Evolutionary conservation across 1,140 invertebrate species (phyloP).

Genomic region (Euglossa dilemma): DNA sequence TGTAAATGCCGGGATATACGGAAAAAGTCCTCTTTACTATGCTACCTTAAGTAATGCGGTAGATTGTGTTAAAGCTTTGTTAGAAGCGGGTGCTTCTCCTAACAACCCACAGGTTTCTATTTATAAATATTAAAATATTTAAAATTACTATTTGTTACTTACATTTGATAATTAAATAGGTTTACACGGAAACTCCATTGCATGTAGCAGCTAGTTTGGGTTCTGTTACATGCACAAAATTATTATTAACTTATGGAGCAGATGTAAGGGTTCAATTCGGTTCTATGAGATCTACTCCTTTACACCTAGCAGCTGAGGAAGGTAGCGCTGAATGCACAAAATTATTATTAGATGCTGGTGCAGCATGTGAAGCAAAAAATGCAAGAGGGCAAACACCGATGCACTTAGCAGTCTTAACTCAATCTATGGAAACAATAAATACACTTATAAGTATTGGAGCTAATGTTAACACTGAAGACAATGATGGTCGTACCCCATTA

Average conservation of each 20-base stretch:
- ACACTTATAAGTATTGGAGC: constrained; percentile 85
- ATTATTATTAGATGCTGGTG: constrained; percentile 88
- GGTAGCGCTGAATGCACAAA: constrained; percentile 88
- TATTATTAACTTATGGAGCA: constrained; percentile 88
- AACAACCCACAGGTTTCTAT: constrained; percentile 88
- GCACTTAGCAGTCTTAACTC: constrained; percentile 89
- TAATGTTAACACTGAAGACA: constrained; percentile 85
- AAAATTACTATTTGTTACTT: not conserved
- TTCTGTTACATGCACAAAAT: constrained; percentile 85
- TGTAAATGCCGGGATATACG: constrained; percentile 88
- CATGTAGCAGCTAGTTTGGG: constrained; percentile 91
- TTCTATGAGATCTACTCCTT: constrained; percentile 86
- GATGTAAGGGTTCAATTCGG: constrained; percentile 89
- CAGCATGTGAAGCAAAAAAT: constrained; percentile 87
- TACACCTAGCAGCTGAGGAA: constrained; percentile 92
- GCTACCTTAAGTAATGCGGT: constrained; percentile 87
- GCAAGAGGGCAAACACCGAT: constrained; percentile 89
- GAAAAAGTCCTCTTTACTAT: constrained; percentile 87
- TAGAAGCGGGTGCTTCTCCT: constrained; percentile 88
- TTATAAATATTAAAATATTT: not conserved
- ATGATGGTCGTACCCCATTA: constrained; percentile 88
- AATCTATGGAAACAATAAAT: constrained; percentile 88
- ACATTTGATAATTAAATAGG: constrained; percentile 75
- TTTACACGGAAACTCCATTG: constrained; percentile 91
- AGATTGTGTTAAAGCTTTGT: constrained; percentile 86